phyloP scores from a whole-genome alignment of 2,113 vertebrate species.

The Polyodon spathula region DNA sequence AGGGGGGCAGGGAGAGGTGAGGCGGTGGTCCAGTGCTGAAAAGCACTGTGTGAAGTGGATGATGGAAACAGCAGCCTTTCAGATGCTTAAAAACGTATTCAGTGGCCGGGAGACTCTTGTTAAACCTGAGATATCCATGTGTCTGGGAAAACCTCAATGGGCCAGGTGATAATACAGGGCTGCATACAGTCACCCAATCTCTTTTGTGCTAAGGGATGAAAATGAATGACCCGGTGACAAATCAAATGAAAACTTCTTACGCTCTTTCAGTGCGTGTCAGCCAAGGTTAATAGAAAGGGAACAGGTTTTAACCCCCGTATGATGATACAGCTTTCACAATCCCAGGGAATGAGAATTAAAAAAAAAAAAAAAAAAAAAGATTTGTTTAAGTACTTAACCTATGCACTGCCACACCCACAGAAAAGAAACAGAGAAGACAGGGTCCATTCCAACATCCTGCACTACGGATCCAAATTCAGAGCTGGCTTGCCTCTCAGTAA shows the following conservation, averaged over 20 bases:
- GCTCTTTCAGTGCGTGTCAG: background rate
- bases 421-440: too few relatives aligned
- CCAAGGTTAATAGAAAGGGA: background rate
- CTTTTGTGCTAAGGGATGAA: conserved; percentile 27
- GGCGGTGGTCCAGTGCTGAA: conserved; percentile 76
- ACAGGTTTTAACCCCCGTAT: background rate
- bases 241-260: background rate
- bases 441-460: too few relatives aligned
- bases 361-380: background rate
- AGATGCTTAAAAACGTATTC: conserved; percentile 48
- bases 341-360: background rate
- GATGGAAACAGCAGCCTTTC: conserved; percentile 65
- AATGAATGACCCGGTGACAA: conserved; percentile 21
- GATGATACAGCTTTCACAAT: too few relatives aligned
- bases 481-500: too few relatives aligned
- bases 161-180: conserved; percentile 66
- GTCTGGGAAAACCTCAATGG: conserved; percentile 44
- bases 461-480: too few relatives aligned
- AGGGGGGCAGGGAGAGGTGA: conserved; percentile 85
- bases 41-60: conserved; percentile 67
- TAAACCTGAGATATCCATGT: conserved; percentile 66
- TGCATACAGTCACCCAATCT: conserved; percentile 29
- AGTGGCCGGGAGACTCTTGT: conserved; percentile 52
- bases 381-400: too few relatives aligned
- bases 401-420: too few relatives aligned